Base-by-base conservation (phyloP, 2,888 invertebrate species). In the Eudasyphora cyanicolor region DNA sequence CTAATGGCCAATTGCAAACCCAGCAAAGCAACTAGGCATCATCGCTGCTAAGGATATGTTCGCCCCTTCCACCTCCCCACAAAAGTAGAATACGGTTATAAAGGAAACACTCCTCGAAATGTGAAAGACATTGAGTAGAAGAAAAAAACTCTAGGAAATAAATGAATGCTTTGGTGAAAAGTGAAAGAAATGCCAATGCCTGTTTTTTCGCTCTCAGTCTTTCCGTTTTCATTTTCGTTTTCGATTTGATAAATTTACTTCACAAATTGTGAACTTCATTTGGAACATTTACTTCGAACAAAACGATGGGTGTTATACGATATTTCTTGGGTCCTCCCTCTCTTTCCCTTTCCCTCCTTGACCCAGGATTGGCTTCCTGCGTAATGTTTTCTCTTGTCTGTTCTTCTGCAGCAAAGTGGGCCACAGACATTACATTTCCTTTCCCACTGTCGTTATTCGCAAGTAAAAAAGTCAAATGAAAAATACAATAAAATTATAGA, bases 251-350 rank as follows among this genome's bases (percentile, higher is more conserved):
- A 81, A 84, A 84, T 84, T 79, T 73, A 84, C 81, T 84, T 79
- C 71, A 84, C 81, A 79, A 81, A 76, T 79, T 84, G 84, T 78
- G 81, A 79, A 84, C 84, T 84, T 84, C 81, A 81, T 84, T 84
- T 80, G 21, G 64, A 75, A 64, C 74, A 70, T 80, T 83, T 35
- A 57, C 54, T 49, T 75, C 17, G 49, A 67, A 67, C 67, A 79
- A 79, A 84, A 81, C 67, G 64, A 51, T 81, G 84, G 84, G 84
- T 73, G 84, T 84, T 84, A 73, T 32, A n/a, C n/a, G 67, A 69
- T 60, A 69, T 78, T 80, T 78, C 51, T 29, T 3, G 54, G 45
- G 14, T 21, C 42, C 64, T 29, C 6, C n/a, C 24, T 14, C 42
- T 51, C 51, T 32, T 60, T 51, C 19, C 27, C 17, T 42, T 57